Conservation (phyloP, 2,888 invertebrate genomes). For the Cerceris ruficornis region DNA sequence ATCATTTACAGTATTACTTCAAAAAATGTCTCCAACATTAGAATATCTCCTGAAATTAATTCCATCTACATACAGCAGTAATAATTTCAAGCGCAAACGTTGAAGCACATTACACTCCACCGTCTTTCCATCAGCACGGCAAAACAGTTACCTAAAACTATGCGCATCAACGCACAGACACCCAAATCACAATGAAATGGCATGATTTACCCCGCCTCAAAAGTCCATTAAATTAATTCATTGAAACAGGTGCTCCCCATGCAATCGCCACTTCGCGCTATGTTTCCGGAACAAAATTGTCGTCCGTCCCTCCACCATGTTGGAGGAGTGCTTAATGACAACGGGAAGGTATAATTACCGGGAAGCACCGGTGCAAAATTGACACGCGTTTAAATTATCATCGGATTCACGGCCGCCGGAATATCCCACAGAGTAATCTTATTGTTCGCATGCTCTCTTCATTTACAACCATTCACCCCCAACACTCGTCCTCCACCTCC, state of each 20-base stretch:
- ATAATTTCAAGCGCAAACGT: too few species aligned
- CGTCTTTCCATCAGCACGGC: neutral
- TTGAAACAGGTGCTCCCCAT: slow-evolving; percentile 32
- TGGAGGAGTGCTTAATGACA: slow-evolving; percentile 44
- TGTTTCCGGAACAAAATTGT: slow-evolving; percentile 56
- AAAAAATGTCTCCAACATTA: too few species aligned
- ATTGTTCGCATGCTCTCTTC: slow-evolving; percentile 60
- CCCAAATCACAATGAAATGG: slow-evolving; percentile 54
- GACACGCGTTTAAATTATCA: slow-evolving; percentile 68
- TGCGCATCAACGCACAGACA: slow-evolving; percentile 14
- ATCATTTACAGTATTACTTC: neutral
- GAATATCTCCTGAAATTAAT: too few species aligned
- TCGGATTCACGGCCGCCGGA: slow-evolving; percentile 39
- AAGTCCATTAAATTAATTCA: slow-evolving; percentile 56
- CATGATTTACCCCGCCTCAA: slow-evolving; percentile 41
- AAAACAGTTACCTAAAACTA: neutral
- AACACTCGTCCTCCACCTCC: slow-evolving; percentile 13
- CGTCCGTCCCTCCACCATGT: slow-evolving; percentile 30
- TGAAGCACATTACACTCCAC: neutral
- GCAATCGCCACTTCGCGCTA: slow-evolving; percentile 13
- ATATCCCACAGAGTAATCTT: slow-evolving; percentile 58
- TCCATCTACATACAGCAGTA: too few species aligned
- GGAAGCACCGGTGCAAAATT: slow-evolving; percentile 57
- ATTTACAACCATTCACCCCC: slow-evolving; percentile 27
- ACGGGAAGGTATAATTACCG: slow-evolving; percentile 62